phyloP scores from a whole-genome alignment of 2,113 vertebrate species.

The Equus przewalskii region DNA sequence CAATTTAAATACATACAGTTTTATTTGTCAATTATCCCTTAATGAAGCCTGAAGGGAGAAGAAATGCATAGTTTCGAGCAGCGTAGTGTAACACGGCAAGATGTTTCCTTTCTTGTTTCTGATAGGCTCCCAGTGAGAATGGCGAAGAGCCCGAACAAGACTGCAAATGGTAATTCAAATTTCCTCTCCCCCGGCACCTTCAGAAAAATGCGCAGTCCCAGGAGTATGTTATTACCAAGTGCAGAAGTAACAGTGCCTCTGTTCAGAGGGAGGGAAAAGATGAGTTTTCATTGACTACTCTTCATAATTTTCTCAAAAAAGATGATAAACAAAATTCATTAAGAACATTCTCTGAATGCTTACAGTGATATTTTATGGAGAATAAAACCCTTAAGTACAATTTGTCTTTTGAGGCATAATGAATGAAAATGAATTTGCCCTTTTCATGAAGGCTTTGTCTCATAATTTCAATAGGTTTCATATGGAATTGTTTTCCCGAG shows the following conservation, averaged over 20 bases:
- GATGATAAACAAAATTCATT: conserved; percentile 29
- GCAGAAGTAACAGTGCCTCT: not conserved
- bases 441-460: conserved; percentile 48
- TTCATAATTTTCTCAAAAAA: conserved; percentile 43
- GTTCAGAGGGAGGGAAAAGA: not conserved
- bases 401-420: conserved; percentile 34
- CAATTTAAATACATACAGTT: not conserved
- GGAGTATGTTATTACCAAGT: not conserved
- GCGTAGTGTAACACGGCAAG: not conserved
- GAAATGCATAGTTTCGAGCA: not conserved
- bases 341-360: not conserved
- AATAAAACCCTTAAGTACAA: conserved; percentile 18
- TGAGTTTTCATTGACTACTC: not conserved
- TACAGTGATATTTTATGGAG: not conserved
- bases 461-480: conserved; percentile 34
- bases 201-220: not conserved
- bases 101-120: not conserved
- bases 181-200: not conserved
- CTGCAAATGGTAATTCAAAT: not conserved
- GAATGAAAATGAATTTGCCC: conserved; percentile 49
- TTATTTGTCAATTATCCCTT: not conserved
- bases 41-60: not conserved
- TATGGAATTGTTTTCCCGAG: conserved; percentile 6
- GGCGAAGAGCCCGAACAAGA: not conserved
- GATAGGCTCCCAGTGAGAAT: not conserved